Base-by-base conservation (phyloP, 2,888 invertebrate genomes). In the Orthonevra nobilis region DNA sequence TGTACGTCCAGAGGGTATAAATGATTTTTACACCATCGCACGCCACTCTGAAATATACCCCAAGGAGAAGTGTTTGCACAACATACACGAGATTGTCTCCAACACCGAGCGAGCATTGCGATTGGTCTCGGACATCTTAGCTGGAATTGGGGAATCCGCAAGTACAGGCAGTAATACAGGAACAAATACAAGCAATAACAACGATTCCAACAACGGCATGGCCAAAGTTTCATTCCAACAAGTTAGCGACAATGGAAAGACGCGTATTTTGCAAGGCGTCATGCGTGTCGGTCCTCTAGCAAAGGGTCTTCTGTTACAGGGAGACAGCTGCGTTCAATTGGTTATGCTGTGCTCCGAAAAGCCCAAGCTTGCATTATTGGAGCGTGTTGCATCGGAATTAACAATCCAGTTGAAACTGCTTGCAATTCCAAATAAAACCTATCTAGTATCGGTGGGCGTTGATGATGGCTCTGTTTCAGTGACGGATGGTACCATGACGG, bases 41-140 rank as follows among this genome's bases (percentile, higher is more conserved):
- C 94, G 95, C 85, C 97, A 98, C 89, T 93, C 95, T 0, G 94
- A 94, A 75, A 96, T 98, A 84, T 97, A 96, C 90, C 97, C 97
- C 0, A 92, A 93, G 84, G 97, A 97, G 88, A 92, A 92, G 83
- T 95, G 97, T 90, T 90, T 95, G 82, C 93, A 93, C 86, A 92
- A 93, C 63, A 95, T 97, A 56, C 97, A 97, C 88, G 93, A 94
- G 84, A 94, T 95, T 81, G 97, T 97, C 12, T 94, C 94, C 6
- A 94, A 96, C 86, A 95, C 96, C 9, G 98, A 98, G 90, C 93
- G 94, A 81, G 96, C 97, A 34, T 91, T 98, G 83, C 97, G 97
- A 89, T 92, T 94, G 84, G 96, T 97, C 2, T 96, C 97, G 0
- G 97, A 98, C 89, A 92, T 93, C 79, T 91, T 96, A 84, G 93